A percentile compares a stretch with the other conserved stretches of the same genome.
Evolutionary conservation across 2,113 vertebrate species (phyloP).

Genomic region (Callipepla squamata): DNA sequence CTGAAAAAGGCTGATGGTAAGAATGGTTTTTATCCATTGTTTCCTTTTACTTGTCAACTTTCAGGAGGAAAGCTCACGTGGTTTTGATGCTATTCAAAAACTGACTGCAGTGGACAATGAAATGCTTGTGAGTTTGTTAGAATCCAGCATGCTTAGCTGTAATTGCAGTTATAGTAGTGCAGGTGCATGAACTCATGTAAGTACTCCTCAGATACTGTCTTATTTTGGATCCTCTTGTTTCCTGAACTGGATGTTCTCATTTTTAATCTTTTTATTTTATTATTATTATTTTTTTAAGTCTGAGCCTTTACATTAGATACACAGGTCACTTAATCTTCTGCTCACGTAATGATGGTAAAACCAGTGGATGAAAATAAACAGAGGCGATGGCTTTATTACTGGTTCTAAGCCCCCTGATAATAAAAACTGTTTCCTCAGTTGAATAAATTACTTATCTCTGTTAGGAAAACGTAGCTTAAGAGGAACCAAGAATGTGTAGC

Average conservation of each 20-base stretch:
- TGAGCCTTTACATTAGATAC: neutral
- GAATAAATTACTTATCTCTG: neutral
- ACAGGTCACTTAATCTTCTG: neutral
- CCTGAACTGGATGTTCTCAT: neutral
- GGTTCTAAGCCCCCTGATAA: neutral
- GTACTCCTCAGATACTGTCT: neutral
- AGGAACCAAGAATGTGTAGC: fast-evolving
- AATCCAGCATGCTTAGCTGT: fast-evolving
- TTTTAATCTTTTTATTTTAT: neutral
- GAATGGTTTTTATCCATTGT: neutral
- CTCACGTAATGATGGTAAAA: neutral
- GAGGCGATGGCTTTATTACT: neutral
- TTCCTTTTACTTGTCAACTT: neutral
- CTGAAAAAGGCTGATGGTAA: slow-evolving; percentile 88
- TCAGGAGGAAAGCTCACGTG: neutral
- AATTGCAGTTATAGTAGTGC: neutral
- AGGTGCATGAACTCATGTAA: neutral
- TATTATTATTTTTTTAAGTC: neutral
- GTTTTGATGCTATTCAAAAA: neutral
- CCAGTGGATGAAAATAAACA: neutral
- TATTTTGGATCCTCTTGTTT: neutral
- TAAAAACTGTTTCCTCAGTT: neutral
- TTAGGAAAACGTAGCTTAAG: neutral
- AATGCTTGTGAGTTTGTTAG: neutral
- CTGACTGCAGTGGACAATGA: neutral